Conservation (phyloP, 2,113 vertebrate genomes). For the Podarcis raffonei region DNA sequence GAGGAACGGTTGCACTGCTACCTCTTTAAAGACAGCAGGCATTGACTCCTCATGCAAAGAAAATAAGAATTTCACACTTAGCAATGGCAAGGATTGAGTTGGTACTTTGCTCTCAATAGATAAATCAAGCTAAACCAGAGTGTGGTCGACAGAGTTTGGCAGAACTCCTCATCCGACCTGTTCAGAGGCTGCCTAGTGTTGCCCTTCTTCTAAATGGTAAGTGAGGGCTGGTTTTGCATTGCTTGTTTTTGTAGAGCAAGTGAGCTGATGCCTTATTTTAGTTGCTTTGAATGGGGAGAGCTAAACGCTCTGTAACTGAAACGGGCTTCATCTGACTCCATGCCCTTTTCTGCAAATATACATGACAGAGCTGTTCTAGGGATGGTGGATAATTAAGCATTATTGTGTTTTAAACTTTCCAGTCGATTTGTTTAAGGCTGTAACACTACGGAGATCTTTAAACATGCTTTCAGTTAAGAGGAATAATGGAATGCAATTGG, state of each 20-base stretch:
- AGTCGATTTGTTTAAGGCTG: background rate
- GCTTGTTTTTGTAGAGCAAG: background rate
- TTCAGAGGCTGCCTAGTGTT: slow-evolving; percentile 95
- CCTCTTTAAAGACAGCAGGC: too few relatives aligned
- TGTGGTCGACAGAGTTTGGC: slow-evolving; percentile 94
- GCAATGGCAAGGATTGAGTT: background rate
- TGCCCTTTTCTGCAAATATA: background rate
- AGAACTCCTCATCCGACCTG: slow-evolving; percentile 95
- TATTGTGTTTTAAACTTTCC: background rate
- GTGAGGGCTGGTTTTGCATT: background rate
- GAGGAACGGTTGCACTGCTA: too few relatives aligned
- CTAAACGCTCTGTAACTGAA: background rate
- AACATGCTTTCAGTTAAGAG: background rate
- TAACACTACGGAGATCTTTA: background rate
- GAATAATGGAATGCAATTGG: background rate
- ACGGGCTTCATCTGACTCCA: background rate
- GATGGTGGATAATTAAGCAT: background rate
- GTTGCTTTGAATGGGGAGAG: background rate
- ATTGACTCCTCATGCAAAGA: too few relatives aligned
- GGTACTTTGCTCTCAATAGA: slow-evolving; percentile 67
- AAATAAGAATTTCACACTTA: background rate
- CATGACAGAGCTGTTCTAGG: background rate
- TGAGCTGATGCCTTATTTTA: background rate
- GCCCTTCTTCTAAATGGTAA: slow-evolving; percentile 94
- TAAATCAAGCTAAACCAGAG: slow-evolving; percentile 96